Conservation (phyloP, 2,888 invertebrate genomes). For the Oxyscelio sp. region DNA sequence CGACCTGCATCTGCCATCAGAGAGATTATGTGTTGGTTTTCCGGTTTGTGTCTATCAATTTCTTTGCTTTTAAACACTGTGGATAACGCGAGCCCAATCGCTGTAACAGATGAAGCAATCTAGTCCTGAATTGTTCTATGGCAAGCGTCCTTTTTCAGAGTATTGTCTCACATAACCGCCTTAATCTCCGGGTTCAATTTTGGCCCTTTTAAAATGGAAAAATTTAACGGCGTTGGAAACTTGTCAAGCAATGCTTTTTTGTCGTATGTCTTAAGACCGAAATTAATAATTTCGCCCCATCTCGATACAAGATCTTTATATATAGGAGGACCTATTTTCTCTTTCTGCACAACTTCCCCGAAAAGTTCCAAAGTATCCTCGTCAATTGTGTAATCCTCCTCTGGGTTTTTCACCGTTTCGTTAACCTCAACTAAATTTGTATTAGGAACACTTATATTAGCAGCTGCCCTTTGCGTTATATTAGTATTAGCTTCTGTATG, state of each 20-base stretch:
- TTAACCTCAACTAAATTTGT: too few relatives aligned
- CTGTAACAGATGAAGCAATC: not conserved
- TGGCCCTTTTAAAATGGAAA: not conserved
- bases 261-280: not conserved
- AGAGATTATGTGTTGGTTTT: not conserved
- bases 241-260: not conserved
- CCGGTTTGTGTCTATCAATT: not conserved
- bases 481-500: too few relatives aligned
- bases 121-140: conserved; percentile 3
- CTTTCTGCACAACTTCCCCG: too few relatives aligned
- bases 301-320: too few relatives aligned
- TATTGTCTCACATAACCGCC: not conserved
- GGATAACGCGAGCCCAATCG: not conserved
- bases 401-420: too few relatives aligned
- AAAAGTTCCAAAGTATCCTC: too few relatives aligned
- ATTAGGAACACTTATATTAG: too few relatives aligned
- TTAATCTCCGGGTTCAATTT: not conserved
- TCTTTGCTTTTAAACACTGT: too few relatives aligned
- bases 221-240: conserved; percentile 2
- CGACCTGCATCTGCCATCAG: not conserved
- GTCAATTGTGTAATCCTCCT: too few relatives aligned
- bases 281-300: too few relatives aligned
- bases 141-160: not conserved
- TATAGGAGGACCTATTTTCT: too few relatives aligned
- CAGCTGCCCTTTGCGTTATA: too few relatives aligned